These are phyloP conservation scores for Hemicordylus capensis DNA, from an alignment of 2,113 vertebrate species.

Conservation along the genomic window DNA sequence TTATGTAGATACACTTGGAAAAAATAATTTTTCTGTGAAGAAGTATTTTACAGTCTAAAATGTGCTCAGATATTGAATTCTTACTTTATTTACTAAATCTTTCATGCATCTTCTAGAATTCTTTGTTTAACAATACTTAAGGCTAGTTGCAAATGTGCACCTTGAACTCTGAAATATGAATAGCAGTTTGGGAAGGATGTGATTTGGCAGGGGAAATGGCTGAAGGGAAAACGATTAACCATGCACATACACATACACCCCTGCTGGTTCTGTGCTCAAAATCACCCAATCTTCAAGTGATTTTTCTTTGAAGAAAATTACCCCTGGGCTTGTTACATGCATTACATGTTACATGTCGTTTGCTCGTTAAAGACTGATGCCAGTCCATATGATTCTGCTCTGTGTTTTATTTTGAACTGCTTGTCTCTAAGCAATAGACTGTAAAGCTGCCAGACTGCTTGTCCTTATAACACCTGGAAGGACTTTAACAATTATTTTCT, in stretches of 20 bases:
- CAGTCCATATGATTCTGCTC: accelerated
- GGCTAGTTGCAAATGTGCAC: not conserved
- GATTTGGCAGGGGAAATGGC: not conserved
- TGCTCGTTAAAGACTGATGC: too few species aligned
- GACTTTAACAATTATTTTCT: not conserved
- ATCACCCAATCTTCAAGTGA: not conserved
- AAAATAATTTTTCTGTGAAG: conserved; percentile 18
- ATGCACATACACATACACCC: not conserved
- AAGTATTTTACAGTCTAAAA: conserved; percentile 11
- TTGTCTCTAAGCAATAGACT: not conserved
- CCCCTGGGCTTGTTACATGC: not conserved
- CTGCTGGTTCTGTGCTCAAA: not conserved
- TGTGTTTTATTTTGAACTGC: not conserved
- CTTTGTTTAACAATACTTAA: not conserved
- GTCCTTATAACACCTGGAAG: not conserved
- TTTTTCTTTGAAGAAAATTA: not conserved
- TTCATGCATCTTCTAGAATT: not conserved
- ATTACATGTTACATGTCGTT: not conserved
- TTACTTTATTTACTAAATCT: conserved; percentile 14
- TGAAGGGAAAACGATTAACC: too few species aligned
- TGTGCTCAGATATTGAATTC: not conserved
- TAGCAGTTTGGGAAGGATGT: not conserved
- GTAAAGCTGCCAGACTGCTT: not conserved
- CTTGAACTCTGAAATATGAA: not conserved
- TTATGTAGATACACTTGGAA: conserved; percentile 4